phyloP scores from a whole-genome alignment of 2,888 invertebrate genomes.

The Lagria hirta region DNA sequence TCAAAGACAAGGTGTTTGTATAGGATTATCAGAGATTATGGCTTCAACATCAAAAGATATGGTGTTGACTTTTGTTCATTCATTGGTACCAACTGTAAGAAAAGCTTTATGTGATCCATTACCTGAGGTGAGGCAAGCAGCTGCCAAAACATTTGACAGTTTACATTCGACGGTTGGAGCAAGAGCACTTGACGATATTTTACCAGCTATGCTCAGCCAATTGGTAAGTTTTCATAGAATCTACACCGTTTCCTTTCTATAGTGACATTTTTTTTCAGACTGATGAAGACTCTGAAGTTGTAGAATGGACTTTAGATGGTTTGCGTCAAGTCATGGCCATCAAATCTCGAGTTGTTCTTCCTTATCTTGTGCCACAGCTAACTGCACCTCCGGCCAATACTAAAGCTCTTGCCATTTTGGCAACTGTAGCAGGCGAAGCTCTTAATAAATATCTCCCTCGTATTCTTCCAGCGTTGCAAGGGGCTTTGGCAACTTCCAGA shows the following conservation, averaged over 20 bases:
- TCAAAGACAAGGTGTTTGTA: conserved; percentile 97
- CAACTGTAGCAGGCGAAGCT: conserved; percentile 92
- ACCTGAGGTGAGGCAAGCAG: conserved; percentile 89
- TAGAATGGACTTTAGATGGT: conserved; percentile 93
- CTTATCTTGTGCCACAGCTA: conserved; percentile 93
- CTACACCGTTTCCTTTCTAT: conserved; percentile 3
- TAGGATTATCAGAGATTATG: conserved; percentile 97
- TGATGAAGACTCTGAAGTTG: conserved; percentile 74
- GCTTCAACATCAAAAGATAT: conserved; percentile 93
- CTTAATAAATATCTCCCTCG: conserved; percentile 86
- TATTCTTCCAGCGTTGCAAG: conserved; percentile 88
- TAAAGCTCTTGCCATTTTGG: conserved; percentile 89
- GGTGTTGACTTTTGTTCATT: conserved; percentile 86
- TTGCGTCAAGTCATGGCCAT: conserved; percentile 96
- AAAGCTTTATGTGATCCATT: conserved; percentile 92
- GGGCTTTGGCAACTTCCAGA: conserved; percentile 71
- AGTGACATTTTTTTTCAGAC: conserved; percentile 57
- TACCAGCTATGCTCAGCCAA: conserved; percentile 85
- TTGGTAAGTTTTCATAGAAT: conserved; percentile 60
- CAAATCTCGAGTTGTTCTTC: conserved; percentile 92
- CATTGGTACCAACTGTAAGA: conserved; percentile 90
- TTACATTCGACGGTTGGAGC: conserved; percentile 92
- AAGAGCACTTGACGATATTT: conserved; percentile 93
- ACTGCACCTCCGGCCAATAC: conserved; percentile 89
- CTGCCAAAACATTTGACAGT: conserved; percentile 95